Conservation (phyloP, 2,888 invertebrate genomes). For the Lasioglossum villosulum region DNA sequence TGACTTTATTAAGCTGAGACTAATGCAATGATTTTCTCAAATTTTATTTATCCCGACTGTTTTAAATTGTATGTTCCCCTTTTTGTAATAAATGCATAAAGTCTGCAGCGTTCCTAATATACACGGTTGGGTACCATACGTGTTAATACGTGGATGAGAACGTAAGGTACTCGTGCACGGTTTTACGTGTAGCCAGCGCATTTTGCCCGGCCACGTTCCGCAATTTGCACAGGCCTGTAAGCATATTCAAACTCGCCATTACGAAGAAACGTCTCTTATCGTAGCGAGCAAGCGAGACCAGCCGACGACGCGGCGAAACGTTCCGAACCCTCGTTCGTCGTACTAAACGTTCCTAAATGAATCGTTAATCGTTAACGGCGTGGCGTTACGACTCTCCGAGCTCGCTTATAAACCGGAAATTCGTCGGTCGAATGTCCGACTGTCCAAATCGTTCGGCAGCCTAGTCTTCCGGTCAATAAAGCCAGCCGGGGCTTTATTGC, state of each 20-base stretch:
- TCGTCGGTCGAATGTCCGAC: conserved; percentile 75
- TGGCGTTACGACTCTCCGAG: conserved; percentile 75
- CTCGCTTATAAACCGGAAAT: conserved; percentile 83
- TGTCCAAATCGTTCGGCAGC: conserved; percentile 75
- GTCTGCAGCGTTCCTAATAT: no score
- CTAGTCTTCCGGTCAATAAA: conserved; percentile 76
- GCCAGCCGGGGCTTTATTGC: conserved; percentile 62
- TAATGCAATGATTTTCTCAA: no score
- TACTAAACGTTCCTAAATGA: conserved; percentile 83
- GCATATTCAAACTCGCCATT: conserved; percentile 44
- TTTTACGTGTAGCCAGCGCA: not conserved
- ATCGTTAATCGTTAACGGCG: conserved; percentile 84
- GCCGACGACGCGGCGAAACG: conserved; percentile 57
- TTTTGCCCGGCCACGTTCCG: not conserved
- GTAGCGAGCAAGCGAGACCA: conserved; percentile 51
- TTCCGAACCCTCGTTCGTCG: conserved; percentile 63
- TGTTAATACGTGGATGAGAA: not conserved
- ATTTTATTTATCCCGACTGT: no score
- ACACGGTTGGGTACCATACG: no score
- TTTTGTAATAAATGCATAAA: no score
- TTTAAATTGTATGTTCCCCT: no score
- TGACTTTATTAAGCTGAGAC: no score
- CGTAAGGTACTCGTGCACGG: not conserved
- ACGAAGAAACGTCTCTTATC: conserved; percentile 67
- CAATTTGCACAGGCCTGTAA: conserved; percentile 51